These are phyloP conservation scores for Calidris pugnax DNA, from an alignment of 2,113 vertebrate species.

Conservation along the genomic window DNA sequence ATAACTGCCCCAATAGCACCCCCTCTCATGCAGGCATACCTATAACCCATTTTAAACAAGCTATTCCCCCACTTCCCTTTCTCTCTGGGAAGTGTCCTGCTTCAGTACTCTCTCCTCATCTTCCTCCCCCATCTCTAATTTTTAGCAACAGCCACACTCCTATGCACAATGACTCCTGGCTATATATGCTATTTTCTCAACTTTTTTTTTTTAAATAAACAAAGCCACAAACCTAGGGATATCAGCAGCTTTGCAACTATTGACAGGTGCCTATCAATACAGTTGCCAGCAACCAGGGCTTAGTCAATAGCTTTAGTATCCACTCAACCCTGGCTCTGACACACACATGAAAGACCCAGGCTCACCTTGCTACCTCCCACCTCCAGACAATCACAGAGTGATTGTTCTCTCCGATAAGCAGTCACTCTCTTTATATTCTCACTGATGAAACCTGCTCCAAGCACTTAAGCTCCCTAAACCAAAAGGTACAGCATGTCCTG, in stretches of 20 bases:
- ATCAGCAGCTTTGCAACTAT: background rate
- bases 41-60: background rate
- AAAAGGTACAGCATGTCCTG: background rate
- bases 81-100: background rate
- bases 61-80: background rate
- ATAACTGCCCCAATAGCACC: background rate
- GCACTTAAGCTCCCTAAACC: background rate
- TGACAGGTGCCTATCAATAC: slow-evolving; percentile 32
- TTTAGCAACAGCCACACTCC: background rate
- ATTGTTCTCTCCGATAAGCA: background rate
- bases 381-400: background rate
- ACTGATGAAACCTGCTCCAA: background rate
- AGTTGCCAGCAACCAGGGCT: background rate
- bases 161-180: background rate
- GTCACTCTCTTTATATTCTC: background rate
- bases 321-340: background rate
- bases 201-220: background rate
- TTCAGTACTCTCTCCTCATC: background rate
- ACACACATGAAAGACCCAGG: background rate
- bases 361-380: background rate
- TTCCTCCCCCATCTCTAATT: background rate
- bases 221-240: background rate
- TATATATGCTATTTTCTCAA: background rate
- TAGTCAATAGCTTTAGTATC: background rate
- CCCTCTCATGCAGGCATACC: background rate